Percentiles rank a stretch among this genome's conserved stretches.
phyloP scores from a whole-genome alignment of 2,113 vertebrate species.

The Thryonomys swinderianus region DNA sequence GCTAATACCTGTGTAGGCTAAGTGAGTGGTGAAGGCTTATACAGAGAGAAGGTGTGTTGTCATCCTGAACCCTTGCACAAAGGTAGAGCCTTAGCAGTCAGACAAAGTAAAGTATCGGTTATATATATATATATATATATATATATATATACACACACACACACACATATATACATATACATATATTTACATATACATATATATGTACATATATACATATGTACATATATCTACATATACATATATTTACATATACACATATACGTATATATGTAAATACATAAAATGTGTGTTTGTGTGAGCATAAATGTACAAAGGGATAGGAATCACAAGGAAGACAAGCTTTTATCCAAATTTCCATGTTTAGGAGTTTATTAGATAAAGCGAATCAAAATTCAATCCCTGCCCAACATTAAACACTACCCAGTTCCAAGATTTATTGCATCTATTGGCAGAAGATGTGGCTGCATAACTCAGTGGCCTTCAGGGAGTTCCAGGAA shows the following conservation, averaged over 20 bases:
- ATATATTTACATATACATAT: background rate
- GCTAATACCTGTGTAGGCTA: background rate
- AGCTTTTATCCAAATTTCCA: background rate
- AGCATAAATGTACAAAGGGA: too few relatives aligned
- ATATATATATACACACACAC: background rate
- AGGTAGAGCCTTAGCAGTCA: background rate
- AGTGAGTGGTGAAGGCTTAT: background rate
- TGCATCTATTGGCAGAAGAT: background rate
- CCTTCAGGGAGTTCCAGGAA: background rate
- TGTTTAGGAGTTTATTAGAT: constrained; percentile 29
- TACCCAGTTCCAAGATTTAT: background rate
- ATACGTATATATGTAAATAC: too few relatives aligned
- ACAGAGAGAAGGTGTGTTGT: background rate
- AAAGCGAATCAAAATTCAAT: background rate
- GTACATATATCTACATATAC: too few relatives aligned
- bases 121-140: background rate
- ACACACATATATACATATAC: too few relatives aligned
- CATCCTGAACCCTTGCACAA: background rate
- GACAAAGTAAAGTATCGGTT: background rate
- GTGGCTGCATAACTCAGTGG: background rate
- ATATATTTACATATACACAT: background rate
- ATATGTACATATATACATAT: too few relatives aligned
- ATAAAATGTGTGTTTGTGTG: background rate
- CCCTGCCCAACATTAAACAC: background rate
- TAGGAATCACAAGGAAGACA: background rate